Percentiles rank a stretch among this genome's conserved stretches.
phyloP scores from a whole-genome alignment of 2,113 vertebrate species.

The Petromus typicus region DNA sequence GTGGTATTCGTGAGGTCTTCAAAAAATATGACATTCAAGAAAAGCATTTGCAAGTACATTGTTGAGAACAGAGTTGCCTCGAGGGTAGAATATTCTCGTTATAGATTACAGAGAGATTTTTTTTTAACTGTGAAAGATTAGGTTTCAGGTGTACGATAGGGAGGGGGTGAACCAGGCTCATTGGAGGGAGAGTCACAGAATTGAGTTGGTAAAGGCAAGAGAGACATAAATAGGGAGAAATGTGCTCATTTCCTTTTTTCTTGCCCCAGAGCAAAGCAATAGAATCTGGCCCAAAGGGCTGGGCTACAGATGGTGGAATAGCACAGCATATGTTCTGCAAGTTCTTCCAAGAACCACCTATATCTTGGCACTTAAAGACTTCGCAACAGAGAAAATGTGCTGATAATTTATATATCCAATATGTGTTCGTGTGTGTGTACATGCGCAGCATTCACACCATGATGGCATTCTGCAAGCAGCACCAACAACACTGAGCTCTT shows the following conservation, averaged over 20 bases:
- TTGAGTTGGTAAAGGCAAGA: background rate
- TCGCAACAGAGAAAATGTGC: conserved; percentile 71
- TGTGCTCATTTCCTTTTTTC: conserved; percentile 55
- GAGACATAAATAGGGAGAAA: conserved; percentile 1
- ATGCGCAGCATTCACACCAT: conserved; percentile 49
- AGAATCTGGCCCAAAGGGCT: conserved; percentile 62
- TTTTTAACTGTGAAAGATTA: background rate
- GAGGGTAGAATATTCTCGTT: background rate
- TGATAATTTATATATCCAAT: conserved; percentile 75
- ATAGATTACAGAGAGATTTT: background rate
- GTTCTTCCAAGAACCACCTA: conserved; percentile 76
- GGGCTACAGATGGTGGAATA: conserved; percentile 74
- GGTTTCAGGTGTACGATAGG: background rate
- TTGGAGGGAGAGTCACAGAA: background rate
- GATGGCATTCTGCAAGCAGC: background rate
- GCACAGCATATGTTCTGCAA: conserved; percentile 72
- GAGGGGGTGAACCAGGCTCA: background rate
- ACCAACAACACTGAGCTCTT: background rate
- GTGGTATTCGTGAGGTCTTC: background rate
- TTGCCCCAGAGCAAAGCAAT: conserved; percentile 61
- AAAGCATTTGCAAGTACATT: background rate
- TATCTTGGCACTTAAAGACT: conserved; percentile 73
- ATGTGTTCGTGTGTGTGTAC: conserved; percentile 63
- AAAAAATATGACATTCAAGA: background rate
- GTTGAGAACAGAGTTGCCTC: background rate